Base-by-base conservation (phyloP, 2,888 invertebrate genomes). In the Scelioninae gen. 1 region DNA sequence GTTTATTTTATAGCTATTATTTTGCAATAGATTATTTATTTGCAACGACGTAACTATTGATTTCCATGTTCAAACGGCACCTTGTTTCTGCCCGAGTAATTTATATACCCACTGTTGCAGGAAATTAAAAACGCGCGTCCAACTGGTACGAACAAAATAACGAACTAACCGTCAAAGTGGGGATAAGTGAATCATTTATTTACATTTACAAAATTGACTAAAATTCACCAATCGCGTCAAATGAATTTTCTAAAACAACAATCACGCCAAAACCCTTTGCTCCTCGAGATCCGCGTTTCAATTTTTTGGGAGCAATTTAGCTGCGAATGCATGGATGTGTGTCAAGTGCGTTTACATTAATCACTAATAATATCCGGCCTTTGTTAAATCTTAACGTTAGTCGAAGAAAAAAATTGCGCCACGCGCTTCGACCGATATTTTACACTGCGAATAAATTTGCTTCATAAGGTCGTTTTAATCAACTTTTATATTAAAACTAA, bases 291-390 rank as follows among this genome's bases (percentile, higher is more conserved):
- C 32, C 0, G n/a, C 32, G 47, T 65, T 65, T 65, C 29, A 49
- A 65, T 60, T 75, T 75, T 72, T 75, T 47, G 47, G 60, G 63
- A 40, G 23, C 47, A 74, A 63, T 74, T 63, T 63, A 55, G 31
- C 45, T 5, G 45, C 63, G 55, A 75, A 75, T 75, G 29, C 63
- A 65, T 56, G 74, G 65, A 75, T 65, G 63, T 75, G 56, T 75
- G 74, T 75, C 74, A 75, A 75, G 74, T 75, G 65, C 74, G 74
- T 65, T 75, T 75, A 56, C 65, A 75, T 75, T 56, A 75, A 75
- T 56, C 74, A 65, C 55, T 71, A 79, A 72, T 79, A 66, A 66
- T 72, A 79, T 58, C 60, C 79, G 60, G 79, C 65, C 74, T 56
- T 75, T 75, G 74, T 75, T 75, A 63, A 75, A 75, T 56, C 56